phyloP scores from a whole-genome alignment of 2,888 invertebrate species.

The Agrochola macilenta region DNA sequence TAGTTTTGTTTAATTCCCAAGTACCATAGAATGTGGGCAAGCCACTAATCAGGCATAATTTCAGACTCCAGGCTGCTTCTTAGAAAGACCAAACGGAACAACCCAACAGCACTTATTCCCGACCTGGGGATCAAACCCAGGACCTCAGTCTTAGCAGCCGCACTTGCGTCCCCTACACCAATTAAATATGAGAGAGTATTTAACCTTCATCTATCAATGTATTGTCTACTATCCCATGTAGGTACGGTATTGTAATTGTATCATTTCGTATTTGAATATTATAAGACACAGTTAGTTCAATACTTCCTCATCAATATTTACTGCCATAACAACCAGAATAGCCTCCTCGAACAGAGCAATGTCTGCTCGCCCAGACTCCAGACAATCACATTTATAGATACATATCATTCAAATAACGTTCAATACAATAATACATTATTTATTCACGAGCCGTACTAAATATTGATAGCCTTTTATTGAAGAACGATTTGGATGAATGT shows the following conservation, averaged over 20 bases:
- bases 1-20: not conserved
- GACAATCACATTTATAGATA: slow-evolving; percentile 59
- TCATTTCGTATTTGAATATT: not conserved
- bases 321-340: slow-evolving; percentile 41
- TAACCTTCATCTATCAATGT: not conserved
- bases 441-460: slow-evolving; percentile 54
- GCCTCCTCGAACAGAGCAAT: slow-evolving; percentile 54
- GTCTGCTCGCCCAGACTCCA: slow-evolving; percentile 52
- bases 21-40: not conserved
- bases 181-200: not conserved
- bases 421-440: slow-evolving; percentile 39
- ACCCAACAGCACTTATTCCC: not conserved
- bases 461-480: slow-evolving; percentile 39
- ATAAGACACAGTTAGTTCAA: slow-evolving; percentile 5
- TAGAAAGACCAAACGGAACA: not conserved
- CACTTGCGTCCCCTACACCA: not conserved
- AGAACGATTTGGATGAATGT: slow-evolving; percentile 21
- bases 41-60: not conserved
- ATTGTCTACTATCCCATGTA: not conserved
- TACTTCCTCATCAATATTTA: slow-evolving; percentile 25
- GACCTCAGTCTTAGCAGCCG: not conserved
- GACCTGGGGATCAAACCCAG: no score
- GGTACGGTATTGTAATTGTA: not conserved
- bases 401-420: slow-evolving; percentile 46
- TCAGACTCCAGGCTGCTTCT: no score